Base-by-base conservation (phyloP, 2,113 vertebrate genomes). In the Ciconia stormi region DNA sequence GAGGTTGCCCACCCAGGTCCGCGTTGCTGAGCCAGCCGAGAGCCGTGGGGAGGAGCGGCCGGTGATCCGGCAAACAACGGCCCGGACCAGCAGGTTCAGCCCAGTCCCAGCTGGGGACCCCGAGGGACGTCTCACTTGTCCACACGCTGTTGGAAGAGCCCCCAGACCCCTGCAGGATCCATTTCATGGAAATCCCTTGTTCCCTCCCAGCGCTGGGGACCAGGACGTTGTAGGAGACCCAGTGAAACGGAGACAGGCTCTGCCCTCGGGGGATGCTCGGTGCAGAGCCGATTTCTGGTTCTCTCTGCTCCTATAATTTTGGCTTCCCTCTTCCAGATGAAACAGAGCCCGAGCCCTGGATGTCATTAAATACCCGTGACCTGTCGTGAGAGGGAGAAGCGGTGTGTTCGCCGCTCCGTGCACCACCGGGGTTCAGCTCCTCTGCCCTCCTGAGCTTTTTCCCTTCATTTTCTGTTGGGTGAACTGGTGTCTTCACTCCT, bases 211-310 rank as follows among this genome's bases (percentile, higher is more conserved):
- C 1, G 10, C 87, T 22, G 38, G 82, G 14, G 16, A 12, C 25
- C 5, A 0, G 42, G 71, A 7, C 0, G 2, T 1, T 16, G 36
- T 5, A 18, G 5, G 29, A 56, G 50, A n/a, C 9, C 21, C 34
- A 0, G 1, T 5, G 55, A 1, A 5, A 13, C 0, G 0, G 73
- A 7, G 55, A 7, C 9, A 1, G n/a, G 63, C 7, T 9, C 38
- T 42, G 78, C 27, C 50, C n/a, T 8, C 0, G 4, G 62, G 11
- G 47, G 80, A 13, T 21, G 70, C 59, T 49, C 29, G 1, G 38
- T 4, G 0, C 42, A 4, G 7, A 12, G 56, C 2, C 40, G 16
- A 2, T 38, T 11, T 18, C 2, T 6, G 25, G 27, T 10, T 42
- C 58, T 66, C 36, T 47, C 82, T 23, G 47, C 85, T n/a, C 65